phyloP scores from a whole-genome alignment of 2,113 vertebrate species.

The Nettapus auritus region DNA sequence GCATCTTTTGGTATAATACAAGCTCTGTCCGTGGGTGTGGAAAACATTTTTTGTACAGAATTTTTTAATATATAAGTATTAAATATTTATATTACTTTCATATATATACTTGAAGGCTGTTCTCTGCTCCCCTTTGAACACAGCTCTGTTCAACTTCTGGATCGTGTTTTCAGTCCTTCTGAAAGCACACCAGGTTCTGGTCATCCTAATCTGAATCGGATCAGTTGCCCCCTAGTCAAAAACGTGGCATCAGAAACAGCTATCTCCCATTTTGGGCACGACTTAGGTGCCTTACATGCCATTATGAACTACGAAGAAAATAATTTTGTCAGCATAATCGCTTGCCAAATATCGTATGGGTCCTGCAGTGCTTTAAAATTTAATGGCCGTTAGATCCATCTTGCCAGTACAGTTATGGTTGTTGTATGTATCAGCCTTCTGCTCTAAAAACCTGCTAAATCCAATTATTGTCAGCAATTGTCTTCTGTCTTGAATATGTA shows the following conservation, averaged over 20 bases:
- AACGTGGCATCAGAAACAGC: background rate
- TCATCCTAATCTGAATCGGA: background rate
- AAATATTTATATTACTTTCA: background rate
- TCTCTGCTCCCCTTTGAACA: background rate
- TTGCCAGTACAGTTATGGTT: background rate
- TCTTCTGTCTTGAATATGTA: background rate
- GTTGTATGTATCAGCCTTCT: background rate
- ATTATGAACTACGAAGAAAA: background rate
- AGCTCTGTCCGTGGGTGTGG: background rate
- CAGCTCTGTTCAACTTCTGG: background rate
- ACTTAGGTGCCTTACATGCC: background rate
- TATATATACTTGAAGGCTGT: background rate
- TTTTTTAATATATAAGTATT: background rate
- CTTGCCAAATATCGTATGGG: background rate
- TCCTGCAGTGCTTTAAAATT: background rate
- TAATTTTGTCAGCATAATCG: background rate
- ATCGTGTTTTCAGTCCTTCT: background rate
- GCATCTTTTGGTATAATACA: background rate
- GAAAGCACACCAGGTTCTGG: background rate
- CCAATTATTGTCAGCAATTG: background rate
- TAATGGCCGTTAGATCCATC: background rate
- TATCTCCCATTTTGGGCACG: background rate
- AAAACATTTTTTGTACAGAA: background rate
- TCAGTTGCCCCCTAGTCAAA: background rate
- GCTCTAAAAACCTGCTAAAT: background rate